Conservation (phyloP, 2,797 vertebrate genomes). For the Rhinella marina region DNA sequence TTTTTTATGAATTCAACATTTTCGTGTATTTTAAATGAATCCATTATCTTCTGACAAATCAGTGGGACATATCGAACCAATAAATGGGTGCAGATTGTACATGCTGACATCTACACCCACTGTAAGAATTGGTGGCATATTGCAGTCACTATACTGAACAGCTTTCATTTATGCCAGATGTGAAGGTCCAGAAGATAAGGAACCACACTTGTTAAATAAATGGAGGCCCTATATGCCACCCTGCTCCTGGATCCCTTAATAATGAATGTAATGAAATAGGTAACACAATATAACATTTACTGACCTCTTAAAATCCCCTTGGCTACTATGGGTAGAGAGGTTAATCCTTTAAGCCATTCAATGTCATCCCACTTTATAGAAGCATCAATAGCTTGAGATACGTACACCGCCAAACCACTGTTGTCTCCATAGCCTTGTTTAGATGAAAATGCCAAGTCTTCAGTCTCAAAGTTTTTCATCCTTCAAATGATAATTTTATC, state of each 20-base stretch:
- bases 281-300: slow-evolving; percentile 35
- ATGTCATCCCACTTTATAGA: slow-evolving; percentile 86
- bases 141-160: not conserved
- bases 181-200: too few species aligned
- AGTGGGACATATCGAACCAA: not conserved
- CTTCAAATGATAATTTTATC: slow-evolving; percentile 70
- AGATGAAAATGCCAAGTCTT: slow-evolving; percentile 83
- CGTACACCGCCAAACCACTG: slow-evolving; percentile 86
- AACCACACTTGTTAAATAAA: too few species aligned
- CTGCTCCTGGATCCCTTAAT: not conserved
- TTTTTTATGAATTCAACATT: too few species aligned
- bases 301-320: slow-evolving; percentile 88
- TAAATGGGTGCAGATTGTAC: not conserved
- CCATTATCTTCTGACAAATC: not conserved
- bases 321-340: slow-evolving; percentile 78
- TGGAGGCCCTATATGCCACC: not conserved
- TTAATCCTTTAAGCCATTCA: slow-evolving; percentile 83
- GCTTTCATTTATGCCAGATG: not conserved
- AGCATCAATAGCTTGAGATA: slow-evolving; percentile 82
- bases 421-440: slow-evolving; percentile 82
- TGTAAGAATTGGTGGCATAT: too few species aligned
- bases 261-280: not conserved
- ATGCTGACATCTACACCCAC: not conserved
- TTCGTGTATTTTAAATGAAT: too few species aligned
- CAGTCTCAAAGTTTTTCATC: slow-evolving; percentile 89